Conservation (phyloP, 2,888 invertebrate species). For the Anticlea derivata region DNA sequence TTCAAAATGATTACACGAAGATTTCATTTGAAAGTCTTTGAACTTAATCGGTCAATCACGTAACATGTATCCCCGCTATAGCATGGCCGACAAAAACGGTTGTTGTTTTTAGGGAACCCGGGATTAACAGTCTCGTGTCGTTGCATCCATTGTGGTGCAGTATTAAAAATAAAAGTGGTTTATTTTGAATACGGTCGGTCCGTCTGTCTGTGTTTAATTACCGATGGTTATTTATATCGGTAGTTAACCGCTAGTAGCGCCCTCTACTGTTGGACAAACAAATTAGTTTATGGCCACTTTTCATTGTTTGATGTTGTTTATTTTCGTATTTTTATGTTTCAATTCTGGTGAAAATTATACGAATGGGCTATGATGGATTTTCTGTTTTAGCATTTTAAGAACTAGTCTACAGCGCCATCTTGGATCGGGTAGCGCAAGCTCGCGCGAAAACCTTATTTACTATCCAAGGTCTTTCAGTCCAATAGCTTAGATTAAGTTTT, state of each 20-base stretch:
- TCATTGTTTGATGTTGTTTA: slow-evolving; percentile 35
- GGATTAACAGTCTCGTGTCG: slow-evolving; percentile 23
- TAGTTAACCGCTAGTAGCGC: slow-evolving; percentile 46
- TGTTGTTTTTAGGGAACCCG: neutral
- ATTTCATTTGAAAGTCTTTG: no score
- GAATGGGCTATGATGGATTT: slow-evolving; percentile 4
- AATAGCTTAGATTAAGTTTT: no score
- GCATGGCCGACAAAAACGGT: no score
- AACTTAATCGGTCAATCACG: no score
- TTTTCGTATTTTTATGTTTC: slow-evolving; percentile 30
- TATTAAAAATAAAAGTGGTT: slow-evolving; percentile 59
- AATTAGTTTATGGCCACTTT: slow-evolving; percentile 50
- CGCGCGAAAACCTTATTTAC: slow-evolving; percentile 2
- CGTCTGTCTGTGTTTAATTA: slow-evolving; percentile 61
- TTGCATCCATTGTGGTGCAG: slow-evolving; percentile 54
- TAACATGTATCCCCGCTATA: no score
- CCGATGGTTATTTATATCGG: slow-evolving; percentile 58
- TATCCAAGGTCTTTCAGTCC: no score
- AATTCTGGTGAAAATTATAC: slow-evolving; percentile 19
- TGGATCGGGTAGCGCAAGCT: slow-evolving; percentile 18
- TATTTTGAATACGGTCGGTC: slow-evolving; percentile 58
- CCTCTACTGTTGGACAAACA: slow-evolving; percentile 56
- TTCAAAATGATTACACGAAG: no score
- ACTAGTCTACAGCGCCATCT: slow-evolving; percentile 32
- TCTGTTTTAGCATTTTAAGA: neutral